Evolutionary conservation across 2,888 invertebrate species (phyloP), one percentile per base, ranked within the genome.

Genomic region (Rhodophaea formosa): DNA sequence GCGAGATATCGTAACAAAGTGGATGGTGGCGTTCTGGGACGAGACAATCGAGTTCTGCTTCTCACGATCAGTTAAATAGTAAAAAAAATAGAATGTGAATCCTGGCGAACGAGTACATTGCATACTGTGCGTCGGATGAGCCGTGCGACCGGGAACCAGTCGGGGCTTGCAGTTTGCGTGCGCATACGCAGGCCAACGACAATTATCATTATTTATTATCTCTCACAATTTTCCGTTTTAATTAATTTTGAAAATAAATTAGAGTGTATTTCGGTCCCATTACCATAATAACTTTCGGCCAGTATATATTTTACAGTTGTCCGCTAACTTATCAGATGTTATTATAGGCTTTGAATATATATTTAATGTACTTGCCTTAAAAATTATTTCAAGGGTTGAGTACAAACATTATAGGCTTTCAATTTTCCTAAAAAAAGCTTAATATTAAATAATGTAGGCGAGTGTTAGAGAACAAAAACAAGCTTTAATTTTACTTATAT

Each of bases 51-150:
- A 70, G 83, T 82, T 83, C 71, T 74, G 71, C 67, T 88, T 90
- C 89, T 84, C 89, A 90, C 89, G 87, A 80, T 79, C 78, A 74
- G 69, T 67, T 71, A 72, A 72, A 80, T 80, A 76, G 80, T 75
- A 69, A 79, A 77, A 83, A 81, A 84, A 81, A 75, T 77, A 75
- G 75, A 76, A 79, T 81, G 77, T 75, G 81, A 82, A 82, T 83
- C 81, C 77, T 75, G 74, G 68, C 70, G 72, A 68, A 65, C 71
- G 74, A 16, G 47, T 43, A 46, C 23, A 78, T 79, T 79, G 74
- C 78, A 77, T 71, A 68, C 66, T 79, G 74, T 80, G 77, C 79
- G 69, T 75, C 70, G 73, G 70, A 62, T 64, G 62, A 62, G 58
- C 79, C 83, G 83, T 86, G 84, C 76, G 83, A 85, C 79, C 79